These are phyloP conservation scores for Nemotelus pantherinus DNA, from an alignment of 2,888 invertebrate genomes.

Conservation along the genomic window DNA sequence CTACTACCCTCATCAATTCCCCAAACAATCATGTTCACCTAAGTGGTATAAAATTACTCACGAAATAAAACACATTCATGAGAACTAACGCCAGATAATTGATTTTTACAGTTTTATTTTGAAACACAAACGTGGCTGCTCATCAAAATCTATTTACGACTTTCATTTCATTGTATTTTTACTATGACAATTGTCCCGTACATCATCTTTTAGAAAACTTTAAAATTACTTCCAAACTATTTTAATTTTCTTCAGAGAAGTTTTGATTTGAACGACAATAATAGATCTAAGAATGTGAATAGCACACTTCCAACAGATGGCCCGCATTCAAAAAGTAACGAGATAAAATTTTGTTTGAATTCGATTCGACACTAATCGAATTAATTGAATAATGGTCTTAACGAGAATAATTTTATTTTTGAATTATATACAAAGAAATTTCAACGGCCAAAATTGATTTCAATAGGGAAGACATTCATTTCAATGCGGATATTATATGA, in stretches of 20 bases:
- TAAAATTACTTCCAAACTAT: slow-evolving; percentile 24
- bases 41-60: not conserved
- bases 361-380: slow-evolving; percentile 20
- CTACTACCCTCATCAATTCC: not conserved
- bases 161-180: not conserved
- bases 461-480: not conserved
- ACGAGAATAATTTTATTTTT: not conserved
- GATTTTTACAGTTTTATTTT: slow-evolving; percentile 3
- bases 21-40: not conserved
- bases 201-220: not conserved
- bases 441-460: not conserved
- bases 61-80: slow-evolving; percentile 2
- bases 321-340: slow-evolving; percentile 9
- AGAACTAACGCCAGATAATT: not conserved
- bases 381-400: slow-evolving; percentile 6
- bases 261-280: slow-evolving; percentile 26
- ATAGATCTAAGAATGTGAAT: not conserved
- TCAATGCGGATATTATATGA: slow-evolving; percentile 2
- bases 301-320: not conserved
- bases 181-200: too few species aligned
- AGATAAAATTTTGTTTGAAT: slow-evolving; percentile 32
- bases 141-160: not conserved
- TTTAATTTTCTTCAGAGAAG: slow-evolving; percentile 6
- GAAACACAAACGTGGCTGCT: not conserved
- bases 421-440: not conserved